phyloP scores from a whole-genome alignment of 2,888 invertebrate genomes.

The Colostygia pectinataria region DNA sequence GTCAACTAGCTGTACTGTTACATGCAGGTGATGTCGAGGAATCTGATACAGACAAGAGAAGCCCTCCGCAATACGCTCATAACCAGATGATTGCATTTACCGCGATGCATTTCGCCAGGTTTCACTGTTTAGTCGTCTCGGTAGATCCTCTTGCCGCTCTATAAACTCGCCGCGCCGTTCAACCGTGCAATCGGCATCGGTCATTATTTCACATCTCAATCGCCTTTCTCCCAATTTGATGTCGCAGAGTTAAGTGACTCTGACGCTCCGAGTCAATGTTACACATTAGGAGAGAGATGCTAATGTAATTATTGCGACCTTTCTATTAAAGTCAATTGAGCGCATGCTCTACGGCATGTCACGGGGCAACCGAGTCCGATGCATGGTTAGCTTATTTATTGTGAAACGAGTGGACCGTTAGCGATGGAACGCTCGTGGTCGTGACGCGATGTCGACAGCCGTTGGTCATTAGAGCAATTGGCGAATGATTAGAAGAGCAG shows the following conservation, averaged over 20 bases:
- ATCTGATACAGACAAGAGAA: slow-evolving; percentile 4
- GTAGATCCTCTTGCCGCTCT: slow-evolving; percentile 11
- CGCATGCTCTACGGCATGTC: slow-evolving; percentile 21
- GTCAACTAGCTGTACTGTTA: slow-evolving; percentile 54
- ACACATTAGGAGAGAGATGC: slow-evolving; percentile 52
- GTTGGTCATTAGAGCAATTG: slow-evolving; percentile 53
- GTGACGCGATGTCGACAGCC: slow-evolving; percentile 46
- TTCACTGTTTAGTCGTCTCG: background rate
- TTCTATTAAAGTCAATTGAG: slow-evolving; percentile 72
- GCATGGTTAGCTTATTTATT: slow-evolving; percentile 37
- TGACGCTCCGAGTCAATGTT: slow-evolving; percentile 40
- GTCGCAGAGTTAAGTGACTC: slow-evolving; percentile 21
- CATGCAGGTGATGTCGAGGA: slow-evolving; percentile 4
- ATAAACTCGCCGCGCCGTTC: slow-evolving; percentile 26
- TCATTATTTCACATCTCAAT: slow-evolving; percentile 31
- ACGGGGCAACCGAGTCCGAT: slow-evolving; percentile 16
- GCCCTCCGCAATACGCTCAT: background rate
- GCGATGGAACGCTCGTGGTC: slow-evolving; percentile 43
- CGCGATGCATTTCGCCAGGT: slow-evolving; percentile 1
- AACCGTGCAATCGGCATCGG: slow-evolving; percentile 29
- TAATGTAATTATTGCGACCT: slow-evolving; percentile 74
- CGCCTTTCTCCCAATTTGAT: slow-evolving; percentile 40
- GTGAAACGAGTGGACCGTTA: slow-evolving; percentile 50
- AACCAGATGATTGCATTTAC: background rate
- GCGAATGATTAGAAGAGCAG: slow-evolving; percentile 51